Percentiles rank a stretch among this genome's conserved stretches.
phyloP scores from a whole-genome alignment of 2,888 invertebrate genomes.

The Patella depressa region DNA sequence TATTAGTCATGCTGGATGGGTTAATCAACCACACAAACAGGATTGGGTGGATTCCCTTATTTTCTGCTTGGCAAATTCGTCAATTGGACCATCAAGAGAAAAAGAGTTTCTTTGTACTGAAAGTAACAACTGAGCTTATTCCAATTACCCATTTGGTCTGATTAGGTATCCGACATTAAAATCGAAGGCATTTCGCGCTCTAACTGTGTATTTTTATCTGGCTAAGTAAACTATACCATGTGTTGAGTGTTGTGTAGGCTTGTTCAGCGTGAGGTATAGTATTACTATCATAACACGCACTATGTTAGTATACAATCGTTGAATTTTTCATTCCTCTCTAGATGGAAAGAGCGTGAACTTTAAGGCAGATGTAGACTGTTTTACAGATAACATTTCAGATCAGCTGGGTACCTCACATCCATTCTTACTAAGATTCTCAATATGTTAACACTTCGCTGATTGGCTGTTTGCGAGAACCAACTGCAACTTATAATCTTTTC shows the following conservation, averaged over 20 bases:
- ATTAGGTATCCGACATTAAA: slow-evolving; percentile 3
- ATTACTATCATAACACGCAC: slow-evolving; percentile 29
- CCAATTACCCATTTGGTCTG: slow-evolving; percentile 1
- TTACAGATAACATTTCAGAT: slow-evolving; percentile 17
- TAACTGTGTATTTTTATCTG: not conserved
- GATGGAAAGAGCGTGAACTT: slow-evolving; percentile 17
- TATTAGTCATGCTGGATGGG: not conserved
- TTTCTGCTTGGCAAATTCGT: too few relatives aligned
- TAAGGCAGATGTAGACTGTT: slow-evolving; percentile 19
- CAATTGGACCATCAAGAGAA: too few relatives aligned
- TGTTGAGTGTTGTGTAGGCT: not conserved
- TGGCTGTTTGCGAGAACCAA: not conserved
- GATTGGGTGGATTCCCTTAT: not conserved
- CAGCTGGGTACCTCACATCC: slow-evolving; percentile 11
- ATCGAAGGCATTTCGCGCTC: not conserved
- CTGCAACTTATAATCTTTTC: not conserved
- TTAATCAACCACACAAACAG: not conserved
- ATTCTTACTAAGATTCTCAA: slow-evolving; percentile 16
- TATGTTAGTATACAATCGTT: slow-evolving; percentile 34
- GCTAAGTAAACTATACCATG: not conserved
- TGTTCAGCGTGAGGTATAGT: slow-evolving; percentile 15
- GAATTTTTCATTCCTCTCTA: slow-evolving; percentile 25
- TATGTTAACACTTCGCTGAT: not conserved
- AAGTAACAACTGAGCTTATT: not conserved
- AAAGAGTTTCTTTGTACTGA: not conserved